phyloP scores from a whole-genome alignment of 1,140 invertebrate genomes.

The Metopolophium dirhodum region DNA sequence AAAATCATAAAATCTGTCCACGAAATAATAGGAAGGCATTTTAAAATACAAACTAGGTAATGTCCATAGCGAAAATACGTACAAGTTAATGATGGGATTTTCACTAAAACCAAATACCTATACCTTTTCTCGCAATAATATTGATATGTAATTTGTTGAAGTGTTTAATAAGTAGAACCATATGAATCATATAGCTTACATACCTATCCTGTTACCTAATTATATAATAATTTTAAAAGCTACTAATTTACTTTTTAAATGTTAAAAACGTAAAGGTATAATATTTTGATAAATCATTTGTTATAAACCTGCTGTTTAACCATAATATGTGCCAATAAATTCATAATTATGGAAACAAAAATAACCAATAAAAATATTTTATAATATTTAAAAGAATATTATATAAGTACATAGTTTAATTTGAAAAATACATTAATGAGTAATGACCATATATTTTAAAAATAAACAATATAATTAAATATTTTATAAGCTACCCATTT shows the following conservation, averaged over 20 bases:
- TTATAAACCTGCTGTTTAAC: background rate
- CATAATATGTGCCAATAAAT: background rate
- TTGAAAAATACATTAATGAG: background rate
- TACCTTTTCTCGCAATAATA: no score
- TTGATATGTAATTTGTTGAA: no score
- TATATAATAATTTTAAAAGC: no score
- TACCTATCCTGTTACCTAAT: no score
- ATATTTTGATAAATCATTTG: background rate
- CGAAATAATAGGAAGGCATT: background rate
- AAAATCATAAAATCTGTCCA: background rate
- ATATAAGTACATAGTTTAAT: background rate
- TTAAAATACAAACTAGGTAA: background rate
- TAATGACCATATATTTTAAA: background rate
- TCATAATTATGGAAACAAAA: background rate
- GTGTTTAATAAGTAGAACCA: no score
- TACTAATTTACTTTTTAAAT: background rate
- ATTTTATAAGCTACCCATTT: background rate
- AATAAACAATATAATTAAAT: background rate
- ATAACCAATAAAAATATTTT: background rate
- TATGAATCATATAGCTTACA: no score
- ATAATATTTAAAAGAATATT: background rate
- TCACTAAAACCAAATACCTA: background rate
- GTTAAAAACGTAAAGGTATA: background rate
- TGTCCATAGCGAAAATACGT: background rate
- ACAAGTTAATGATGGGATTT: background rate